Evolutionary conservation across 1,140 invertebrate genomes (phyloP).

Genomic region (Varroa destructor): DNA sequence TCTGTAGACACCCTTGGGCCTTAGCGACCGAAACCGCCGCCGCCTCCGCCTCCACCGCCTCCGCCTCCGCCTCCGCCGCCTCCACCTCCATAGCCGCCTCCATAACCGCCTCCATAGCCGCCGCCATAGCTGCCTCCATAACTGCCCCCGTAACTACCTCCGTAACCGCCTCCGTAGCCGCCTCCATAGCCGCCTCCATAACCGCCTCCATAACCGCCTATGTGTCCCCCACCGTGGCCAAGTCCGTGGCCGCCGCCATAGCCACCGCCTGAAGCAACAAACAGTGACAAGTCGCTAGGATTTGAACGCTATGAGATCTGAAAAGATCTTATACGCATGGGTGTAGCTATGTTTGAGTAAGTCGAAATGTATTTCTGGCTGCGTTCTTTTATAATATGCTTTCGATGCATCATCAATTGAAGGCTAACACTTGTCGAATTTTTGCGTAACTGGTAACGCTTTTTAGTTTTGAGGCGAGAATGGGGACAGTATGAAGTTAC

Average conservation of each 20-base stretch:
- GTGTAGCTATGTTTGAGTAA: no score
- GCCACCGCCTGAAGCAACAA: neutral
- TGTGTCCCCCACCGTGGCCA: neutral
- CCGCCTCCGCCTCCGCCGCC: neutral
- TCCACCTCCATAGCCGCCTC: neutral
- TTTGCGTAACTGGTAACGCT: no score
- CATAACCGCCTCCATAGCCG: constrained; percentile 18
- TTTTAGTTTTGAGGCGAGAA: no score
- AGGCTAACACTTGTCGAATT: no score
- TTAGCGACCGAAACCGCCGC: neutral
- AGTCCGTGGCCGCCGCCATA: constrained; percentile 2
- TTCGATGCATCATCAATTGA: no score
- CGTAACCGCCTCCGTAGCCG: constrained; percentile 23
- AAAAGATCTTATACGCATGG: no score
- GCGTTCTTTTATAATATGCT: no score
- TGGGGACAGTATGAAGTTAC: no score
- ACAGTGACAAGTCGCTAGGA: no score
- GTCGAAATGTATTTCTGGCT: no score
- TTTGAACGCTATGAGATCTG: no score
- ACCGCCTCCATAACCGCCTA: neutral
- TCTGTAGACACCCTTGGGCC: no score
- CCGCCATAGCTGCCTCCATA: neutral
- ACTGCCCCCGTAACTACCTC: constrained; percentile 3
- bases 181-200: constrained; percentile 2
- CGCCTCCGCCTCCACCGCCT: constrained; percentile 1